These are phyloP conservation scores for Tridacna gigas DNA, from an alignment of 2,888 invertebrate genomes.

Conservation along the genomic window DNA sequence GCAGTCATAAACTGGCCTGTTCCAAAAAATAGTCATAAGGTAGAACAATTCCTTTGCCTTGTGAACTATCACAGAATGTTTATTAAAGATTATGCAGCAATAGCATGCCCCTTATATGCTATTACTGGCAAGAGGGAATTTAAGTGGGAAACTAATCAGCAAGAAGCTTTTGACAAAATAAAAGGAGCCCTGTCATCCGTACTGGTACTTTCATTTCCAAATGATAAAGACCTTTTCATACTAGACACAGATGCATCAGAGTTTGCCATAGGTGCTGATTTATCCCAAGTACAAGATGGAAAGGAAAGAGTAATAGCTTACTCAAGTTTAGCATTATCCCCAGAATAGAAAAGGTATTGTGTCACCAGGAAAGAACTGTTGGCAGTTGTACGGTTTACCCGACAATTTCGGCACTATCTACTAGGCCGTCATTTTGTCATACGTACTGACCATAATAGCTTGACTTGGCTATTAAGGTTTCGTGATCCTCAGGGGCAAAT, in stretches of 20 bases:
- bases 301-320: conserved; percentile 32
- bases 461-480: neutral
- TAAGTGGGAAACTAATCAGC: conserved; percentile 25
- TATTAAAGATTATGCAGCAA: conserved; percentile 33
- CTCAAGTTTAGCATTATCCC: too few species aligned
- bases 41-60: conserved; percentile 59
- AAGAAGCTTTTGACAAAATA: conserved; percentile 25
- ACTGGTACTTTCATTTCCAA: conserved; percentile 53
- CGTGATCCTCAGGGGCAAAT: neutral
- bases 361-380: too few species aligned
- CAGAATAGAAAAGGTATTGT: too few species aligned
- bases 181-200: conserved; percentile 31
- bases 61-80: conserved; percentile 54
- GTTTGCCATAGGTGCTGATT: conserved; percentile 59
- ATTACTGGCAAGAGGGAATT: conserved; percentile 38
- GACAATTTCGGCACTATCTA: conserved; percentile 30
- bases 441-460: conserved; percentile 5
- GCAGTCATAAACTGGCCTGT: conserved; percentile 35
- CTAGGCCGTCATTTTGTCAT: neutral
- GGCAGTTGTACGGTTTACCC: conserved; percentile 30
- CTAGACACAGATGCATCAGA: too few species aligned
- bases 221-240: conserved; percentile 25
- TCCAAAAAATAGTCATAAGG: conserved; percentile 33
- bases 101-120: conserved; percentile 31
- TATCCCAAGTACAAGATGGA: conserved; percentile 52